phyloP scores from a whole-genome alignment of 2,888 invertebrate genomes.

The Lypha dubia region DNA sequence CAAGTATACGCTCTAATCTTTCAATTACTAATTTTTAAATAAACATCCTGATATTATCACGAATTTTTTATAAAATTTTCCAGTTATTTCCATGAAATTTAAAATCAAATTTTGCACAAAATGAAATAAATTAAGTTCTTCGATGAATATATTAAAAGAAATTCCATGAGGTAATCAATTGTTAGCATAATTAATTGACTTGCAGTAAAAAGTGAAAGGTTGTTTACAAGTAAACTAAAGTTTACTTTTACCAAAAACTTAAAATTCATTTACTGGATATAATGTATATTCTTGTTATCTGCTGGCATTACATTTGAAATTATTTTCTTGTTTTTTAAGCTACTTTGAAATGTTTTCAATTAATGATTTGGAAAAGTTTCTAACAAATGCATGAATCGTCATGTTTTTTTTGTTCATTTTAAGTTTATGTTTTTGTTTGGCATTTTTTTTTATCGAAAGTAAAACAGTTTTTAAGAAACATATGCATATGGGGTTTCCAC shows the following conservation, averaged over 20 bases:
- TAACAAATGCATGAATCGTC: neutral
- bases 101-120: no score
- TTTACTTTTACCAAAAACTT: neutral
- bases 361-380: slow-evolving; percentile 3
- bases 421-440: neutral
- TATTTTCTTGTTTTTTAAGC: neutral
- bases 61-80: no score
- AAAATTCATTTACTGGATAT: neutral
- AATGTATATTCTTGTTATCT: neutral
- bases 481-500: neutral
- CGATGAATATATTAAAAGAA: no score
- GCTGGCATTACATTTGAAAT: neutral
- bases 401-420: neutral
- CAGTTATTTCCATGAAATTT: no score
- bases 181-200: neutral
- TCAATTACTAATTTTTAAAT: no score
- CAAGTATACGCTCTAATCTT: no score
- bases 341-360: slow-evolving; percentile 1
- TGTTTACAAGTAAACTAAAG: neutral
- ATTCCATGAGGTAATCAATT: neutral
- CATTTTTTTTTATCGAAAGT: neutral
- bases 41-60: no score
- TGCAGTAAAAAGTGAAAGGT: neutral
- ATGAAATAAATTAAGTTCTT: no score
- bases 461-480: neutral